Evolutionary conservation across 2,888 invertebrate species (phyloP).

Genomic region (Galeopsomyia nigrocyanea): DNA sequence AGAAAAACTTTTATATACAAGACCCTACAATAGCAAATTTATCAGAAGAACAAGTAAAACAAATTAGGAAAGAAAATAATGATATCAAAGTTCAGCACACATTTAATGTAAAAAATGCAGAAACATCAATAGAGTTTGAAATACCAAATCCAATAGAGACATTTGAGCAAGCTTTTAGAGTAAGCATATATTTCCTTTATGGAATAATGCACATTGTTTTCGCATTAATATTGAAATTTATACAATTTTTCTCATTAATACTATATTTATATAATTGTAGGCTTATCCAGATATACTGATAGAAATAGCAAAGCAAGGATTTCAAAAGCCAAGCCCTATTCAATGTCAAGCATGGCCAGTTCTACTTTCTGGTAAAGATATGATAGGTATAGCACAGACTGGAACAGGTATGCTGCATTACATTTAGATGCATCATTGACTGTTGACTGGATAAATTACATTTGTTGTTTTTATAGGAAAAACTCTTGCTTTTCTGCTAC

Average conservation of each 20-base stretch:
- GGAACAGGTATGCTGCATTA: constrained; percentile 74
- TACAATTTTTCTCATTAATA: neutral
- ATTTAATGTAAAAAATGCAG: constrained; percentile 71
- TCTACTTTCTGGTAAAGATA: constrained; percentile 88
- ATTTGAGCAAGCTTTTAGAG: constrained; percentile 78
- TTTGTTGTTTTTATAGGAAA: constrained; percentile 75
- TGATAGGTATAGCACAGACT: constrained; percentile 97
- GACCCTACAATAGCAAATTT: constrained; percentile 78
- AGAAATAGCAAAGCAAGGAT: constrained; percentile 86
- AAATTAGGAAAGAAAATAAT: constrained; percentile 77
- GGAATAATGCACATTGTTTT: neutral
- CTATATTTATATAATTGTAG: constrained; percentile 51
- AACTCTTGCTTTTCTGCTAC: constrained; percentile 93
- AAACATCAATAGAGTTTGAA: constrained; percentile 56
- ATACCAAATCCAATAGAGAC: constrained; percentile 84
- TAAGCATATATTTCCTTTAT: constrained; percentile 39
- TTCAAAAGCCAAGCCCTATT: constrained; percentile 89
- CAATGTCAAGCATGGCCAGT: constrained; percentile 97
- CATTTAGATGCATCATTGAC: too few relatives aligned
- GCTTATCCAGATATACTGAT: constrained; percentile 86
- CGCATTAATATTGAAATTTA: neutral
- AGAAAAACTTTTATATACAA: constrained; percentile 89
- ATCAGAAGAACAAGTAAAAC: constrained; percentile 74
- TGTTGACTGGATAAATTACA: too few relatives aligned
- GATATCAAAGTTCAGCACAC: constrained; percentile 81